Conservation (phyloP, 2,888 invertebrate species). For the Meteorus colon region DNA sequence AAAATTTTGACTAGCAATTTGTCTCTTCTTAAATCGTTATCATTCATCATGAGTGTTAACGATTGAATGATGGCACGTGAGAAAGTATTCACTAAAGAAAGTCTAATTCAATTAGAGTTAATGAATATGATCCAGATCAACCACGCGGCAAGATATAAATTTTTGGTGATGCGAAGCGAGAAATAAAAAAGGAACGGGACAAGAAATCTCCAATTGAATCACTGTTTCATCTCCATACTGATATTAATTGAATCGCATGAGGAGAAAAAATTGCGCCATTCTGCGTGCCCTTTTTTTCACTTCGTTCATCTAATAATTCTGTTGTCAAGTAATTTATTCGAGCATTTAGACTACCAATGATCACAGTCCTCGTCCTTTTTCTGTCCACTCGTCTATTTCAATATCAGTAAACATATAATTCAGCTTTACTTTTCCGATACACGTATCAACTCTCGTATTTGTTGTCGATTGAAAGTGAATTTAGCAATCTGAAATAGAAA, state of each 20-base stretch:
- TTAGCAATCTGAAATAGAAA: slow-evolving; percentile 3
- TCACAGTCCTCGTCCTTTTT: not conserved
- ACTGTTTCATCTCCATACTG: slow-evolving; percentile 28
- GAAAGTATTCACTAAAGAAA: slow-evolving; percentile 2
- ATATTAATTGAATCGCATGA: slow-evolving; percentile 33
- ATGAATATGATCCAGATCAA: not conserved
- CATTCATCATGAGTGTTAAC: not conserved
- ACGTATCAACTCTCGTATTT: not conserved
- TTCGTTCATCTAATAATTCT: not conserved
- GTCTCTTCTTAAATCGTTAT: not conserved
- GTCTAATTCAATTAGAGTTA: not conserved
- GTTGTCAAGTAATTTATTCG: not conserved
- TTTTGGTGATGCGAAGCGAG: not conserved
- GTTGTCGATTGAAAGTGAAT: not conserved
- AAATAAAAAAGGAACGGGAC: not conserved
- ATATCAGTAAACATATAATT: not conserved
- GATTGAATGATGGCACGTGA: slow-evolving; percentile 2
- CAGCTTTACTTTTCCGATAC: not conserved
- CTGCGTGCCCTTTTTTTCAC: slow-evolving; percentile 2
- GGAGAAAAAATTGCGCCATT: slow-evolving; percentile 21
- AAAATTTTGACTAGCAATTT: not conserved
- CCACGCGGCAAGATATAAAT: not conserved
- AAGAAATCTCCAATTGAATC: not conserved
- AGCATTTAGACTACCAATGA: not conserved
- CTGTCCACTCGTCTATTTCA: not conserved